Percentiles rank a stretch among this genome's conserved stretches.
These are phyloP conservation scores for Drosophila ironensis DNA, from an alignment of 1,140 invertebrate species.

Conservation along the genomic window DNA sequence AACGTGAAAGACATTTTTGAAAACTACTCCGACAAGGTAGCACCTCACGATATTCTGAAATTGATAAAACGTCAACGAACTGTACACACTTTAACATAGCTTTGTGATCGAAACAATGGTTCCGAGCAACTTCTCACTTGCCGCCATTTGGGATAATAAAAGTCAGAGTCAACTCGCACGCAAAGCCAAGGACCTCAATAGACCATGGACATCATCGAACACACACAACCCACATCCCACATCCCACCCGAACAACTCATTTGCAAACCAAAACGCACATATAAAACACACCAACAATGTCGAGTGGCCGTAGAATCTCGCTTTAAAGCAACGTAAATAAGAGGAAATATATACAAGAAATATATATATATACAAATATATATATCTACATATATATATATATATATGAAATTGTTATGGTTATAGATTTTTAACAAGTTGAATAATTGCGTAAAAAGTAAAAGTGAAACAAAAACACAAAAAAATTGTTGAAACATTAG, in stretches of 20 bases:
- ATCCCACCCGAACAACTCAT: conserved; percentile 17
- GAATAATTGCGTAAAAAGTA: conserved; percentile 73
- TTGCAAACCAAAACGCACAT: conserved; percentile 14
- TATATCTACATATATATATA: conserved; percentile 56
- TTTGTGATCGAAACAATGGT: conserved; percentile 19
- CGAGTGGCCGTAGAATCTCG: conserved; percentile 63
- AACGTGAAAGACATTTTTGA: too few relatives aligned
- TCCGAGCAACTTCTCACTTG: conserved; percentile 2
- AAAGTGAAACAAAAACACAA: conserved; percentile 58
- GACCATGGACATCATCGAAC: background rate
- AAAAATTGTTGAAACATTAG: conserved; percentile 80
- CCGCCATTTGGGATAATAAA: background rate
- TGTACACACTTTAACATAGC: conserved; percentile 8
- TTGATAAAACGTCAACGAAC: too few relatives aligned
- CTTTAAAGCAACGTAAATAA: conserved; percentile 71
- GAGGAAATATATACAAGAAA: conserved; percentile 58
- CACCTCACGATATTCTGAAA: too few relatives aligned
- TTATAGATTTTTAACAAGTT: conserved; percentile 81
- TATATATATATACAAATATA: conserved; percentile 51
- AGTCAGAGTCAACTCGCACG: background rate
- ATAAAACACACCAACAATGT: conserved; percentile 45
- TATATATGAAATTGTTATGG: conserved; percentile 76
- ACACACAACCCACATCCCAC: background rate
- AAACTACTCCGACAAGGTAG: too few relatives aligned
- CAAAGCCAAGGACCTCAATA: background rate